Base-by-base conservation (phyloP, 2,113 vertebrate genomes). In the Nematolebias whitei region DNA sequence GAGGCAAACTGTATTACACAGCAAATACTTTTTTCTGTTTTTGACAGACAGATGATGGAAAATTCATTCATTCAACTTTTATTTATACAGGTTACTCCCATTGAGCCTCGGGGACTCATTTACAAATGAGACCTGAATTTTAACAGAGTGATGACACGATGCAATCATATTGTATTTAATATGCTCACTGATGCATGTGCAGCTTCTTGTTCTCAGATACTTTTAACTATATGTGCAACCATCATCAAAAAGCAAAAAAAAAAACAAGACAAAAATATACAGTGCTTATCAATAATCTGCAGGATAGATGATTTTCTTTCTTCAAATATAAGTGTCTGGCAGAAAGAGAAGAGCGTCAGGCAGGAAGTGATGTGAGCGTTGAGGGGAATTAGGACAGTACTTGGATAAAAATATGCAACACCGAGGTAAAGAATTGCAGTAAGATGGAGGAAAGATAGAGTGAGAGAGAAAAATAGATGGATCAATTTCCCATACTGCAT, bases 401-500 rank as follows among this genome's bases (percentile, higher is more conserved):
- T 15, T 16, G 70, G 63, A 58, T 47, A 52, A 59, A 55, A 64
- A 60, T 59, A 65, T 47, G 51, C 58, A 60, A 63, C 60, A 53
- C 40, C 40, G 63, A 60, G 41, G 47, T 41, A 78, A 60, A 29
- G 22, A 39, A 45, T 43, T 58, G 32, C 47, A 47, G 16, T 40
- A 18, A 16, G 14, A 44, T 41, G 76, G 59, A 63, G 49, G 63
- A 45, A 55, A 38, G 71, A 78, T 68, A 64, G 57, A 60, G 29
- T 62, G 52, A 11, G 50, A 22, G 29, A 54, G 22, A 68, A 52
- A 55, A 19, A 52, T 16, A 16, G 73, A 77, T 48, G 59, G 68
- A 82, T 88, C 71, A 65, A 78, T 87, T 87, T 83, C 61, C 87
- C 82, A 83, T 80, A 78, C 83, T 81, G 80, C 78, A 81, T 78